Evolutionary conservation across 2,113 vertebrate species (phyloP).

Genomic region (Carollia perspicillata): DNA sequence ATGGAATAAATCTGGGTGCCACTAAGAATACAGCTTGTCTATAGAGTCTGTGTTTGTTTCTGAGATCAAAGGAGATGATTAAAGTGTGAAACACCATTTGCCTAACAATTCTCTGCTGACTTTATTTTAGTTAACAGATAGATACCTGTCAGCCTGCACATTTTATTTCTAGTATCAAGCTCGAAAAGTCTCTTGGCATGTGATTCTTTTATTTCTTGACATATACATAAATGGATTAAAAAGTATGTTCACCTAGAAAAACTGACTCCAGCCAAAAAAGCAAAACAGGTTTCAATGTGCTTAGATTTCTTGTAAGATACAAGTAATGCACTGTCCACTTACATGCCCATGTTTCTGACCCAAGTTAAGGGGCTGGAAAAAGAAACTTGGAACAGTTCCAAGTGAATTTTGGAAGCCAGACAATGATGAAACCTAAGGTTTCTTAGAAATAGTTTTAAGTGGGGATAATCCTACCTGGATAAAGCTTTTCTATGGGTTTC

Average conservation of each 20-base stretch:
- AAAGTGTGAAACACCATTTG: slow-evolving; percentile 24
- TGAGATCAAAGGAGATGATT: background rate
- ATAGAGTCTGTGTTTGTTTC: background rate
- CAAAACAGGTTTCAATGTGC: slow-evolving; percentile 24
- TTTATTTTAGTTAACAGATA: background rate
- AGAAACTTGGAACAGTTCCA: slow-evolving; percentile 61
- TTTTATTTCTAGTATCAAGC: slow-evolving; percentile 18
- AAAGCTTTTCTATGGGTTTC: slow-evolving; percentile 56
- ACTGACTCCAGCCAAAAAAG: slow-evolving; percentile 28
- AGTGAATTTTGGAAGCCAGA: slow-evolving; percentile 58
- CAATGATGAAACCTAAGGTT: slow-evolving; percentile 43
- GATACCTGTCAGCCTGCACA: background rate
- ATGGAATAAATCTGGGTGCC: background rate
- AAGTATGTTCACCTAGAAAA: slow-evolving; percentile 60
- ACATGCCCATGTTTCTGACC: slow-evolving; percentile 20
- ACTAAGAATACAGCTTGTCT: background rate
- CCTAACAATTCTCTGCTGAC: background rate
- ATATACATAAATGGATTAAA: slow-evolving; percentile 40
- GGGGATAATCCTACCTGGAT: slow-evolving; percentile 1
- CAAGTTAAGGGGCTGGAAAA: slow-evolving; percentile 41
- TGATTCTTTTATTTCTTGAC: slow-evolving; percentile 45
- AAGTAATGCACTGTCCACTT: background rate
- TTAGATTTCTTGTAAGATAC: slow-evolving; percentile 31
- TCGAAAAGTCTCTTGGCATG: slow-evolving; percentile 31
- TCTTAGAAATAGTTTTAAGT: slow-evolving; percentile 52